A percentile compares a stretch with the other conserved stretches of the same genome.
Conservation (phyloP, 2,113 vertebrate genomes). For the Vireo altiloquus region DNA sequence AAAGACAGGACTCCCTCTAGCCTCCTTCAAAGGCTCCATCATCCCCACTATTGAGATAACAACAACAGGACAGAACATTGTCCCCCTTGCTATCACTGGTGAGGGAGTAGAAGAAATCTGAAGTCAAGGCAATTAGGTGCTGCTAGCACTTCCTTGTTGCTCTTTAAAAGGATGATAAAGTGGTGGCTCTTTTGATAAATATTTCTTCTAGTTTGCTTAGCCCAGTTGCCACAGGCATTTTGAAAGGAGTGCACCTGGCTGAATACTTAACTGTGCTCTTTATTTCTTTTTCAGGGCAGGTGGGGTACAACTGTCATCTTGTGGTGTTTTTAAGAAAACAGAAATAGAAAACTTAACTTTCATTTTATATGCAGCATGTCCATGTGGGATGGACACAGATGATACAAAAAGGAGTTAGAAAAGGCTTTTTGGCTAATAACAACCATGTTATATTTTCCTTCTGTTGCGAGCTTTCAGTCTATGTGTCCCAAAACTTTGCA, state of each 20-base stretch:
- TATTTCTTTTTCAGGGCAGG: not conserved
- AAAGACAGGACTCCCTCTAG: not conserved
- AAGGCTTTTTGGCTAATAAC: not conserved
- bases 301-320: conserved; percentile 13
- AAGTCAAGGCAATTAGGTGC: not conserved
- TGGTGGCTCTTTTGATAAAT: not conserved
- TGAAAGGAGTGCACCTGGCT: not conserved
- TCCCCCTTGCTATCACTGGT: not conserved
- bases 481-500: not conserved
- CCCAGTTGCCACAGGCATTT: not conserved
- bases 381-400: not conserved
- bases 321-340: conserved; percentile 17
- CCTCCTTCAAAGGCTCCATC: not conserved
- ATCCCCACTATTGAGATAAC: not conserved
- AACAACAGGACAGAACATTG: not conserved
- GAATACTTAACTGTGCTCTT: not conserved
- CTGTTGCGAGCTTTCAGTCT: not conserved
- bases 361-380: not conserved
- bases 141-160: not conserved
- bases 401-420: not conserved
- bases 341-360: conserved; percentile 27
- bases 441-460: not conserved
- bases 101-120: not conserved
- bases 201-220: not conserved
- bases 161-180: not conserved